Evolutionary conservation across 2,113 vertebrate genomes (phyloP).

Genomic region (Passerina amoena): DNA sequence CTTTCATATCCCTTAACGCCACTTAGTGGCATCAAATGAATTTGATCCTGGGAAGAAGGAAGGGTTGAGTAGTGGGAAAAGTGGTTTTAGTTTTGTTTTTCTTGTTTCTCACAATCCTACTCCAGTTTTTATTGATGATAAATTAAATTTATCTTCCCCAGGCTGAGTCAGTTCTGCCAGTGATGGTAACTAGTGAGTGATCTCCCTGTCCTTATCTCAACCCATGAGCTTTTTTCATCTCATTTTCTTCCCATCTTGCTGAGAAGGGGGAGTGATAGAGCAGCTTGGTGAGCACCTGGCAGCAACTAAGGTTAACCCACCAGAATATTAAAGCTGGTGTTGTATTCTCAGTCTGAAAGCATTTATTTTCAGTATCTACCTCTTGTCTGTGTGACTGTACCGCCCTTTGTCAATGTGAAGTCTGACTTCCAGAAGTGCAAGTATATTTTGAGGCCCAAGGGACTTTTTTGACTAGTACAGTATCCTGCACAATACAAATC

Average conservation of each 20-base stretch:
- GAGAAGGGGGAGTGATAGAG: neutral
- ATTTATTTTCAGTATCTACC: neutral
- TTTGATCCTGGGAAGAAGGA: neutral
- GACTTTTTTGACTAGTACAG: neutral
- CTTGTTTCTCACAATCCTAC: neutral
- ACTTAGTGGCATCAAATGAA: neutral
- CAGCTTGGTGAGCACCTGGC: neutral
- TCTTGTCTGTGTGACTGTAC: neutral
- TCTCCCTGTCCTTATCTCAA: neutral
- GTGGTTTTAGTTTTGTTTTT: neutral
- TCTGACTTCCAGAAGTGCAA: neutral
- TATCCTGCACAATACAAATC: neutral
- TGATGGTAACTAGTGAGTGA: neutral
- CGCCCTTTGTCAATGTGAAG: neutral
- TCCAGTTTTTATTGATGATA: neutral
- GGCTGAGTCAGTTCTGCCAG: neutral
- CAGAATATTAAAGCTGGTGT: neutral
- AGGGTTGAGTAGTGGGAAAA: neutral
- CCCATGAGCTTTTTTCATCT: neutral
- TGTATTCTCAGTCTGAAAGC: neutral
- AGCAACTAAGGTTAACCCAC: neutral
- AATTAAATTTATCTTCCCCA: neutral
- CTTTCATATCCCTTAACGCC: neutral
- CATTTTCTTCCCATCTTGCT: neutral
- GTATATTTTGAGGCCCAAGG: neutral